Evolutionary conservation across 1,140 invertebrate genomes (phyloP).

Genomic region (Aphaenogaster rudis): DNA sequence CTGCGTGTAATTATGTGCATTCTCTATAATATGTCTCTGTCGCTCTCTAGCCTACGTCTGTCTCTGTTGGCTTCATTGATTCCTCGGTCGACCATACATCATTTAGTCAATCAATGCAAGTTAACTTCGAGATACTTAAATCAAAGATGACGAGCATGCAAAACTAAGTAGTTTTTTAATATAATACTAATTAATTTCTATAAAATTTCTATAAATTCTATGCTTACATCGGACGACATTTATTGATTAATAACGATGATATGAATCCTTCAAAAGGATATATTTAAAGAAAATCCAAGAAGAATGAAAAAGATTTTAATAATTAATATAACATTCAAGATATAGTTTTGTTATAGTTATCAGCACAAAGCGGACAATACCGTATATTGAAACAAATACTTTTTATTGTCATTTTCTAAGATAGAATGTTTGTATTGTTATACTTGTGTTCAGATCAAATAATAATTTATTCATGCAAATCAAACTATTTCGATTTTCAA

Average conservation of each 20-base stretch:
- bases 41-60: neutral
- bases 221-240: too few relatives aligned
- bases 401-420: neutral
- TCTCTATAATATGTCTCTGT: conserved; percentile 51
- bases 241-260: too few relatives aligned
- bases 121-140: conserved; percentile 8
- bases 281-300: neutral
- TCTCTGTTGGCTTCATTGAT: neutral
- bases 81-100: neutral
- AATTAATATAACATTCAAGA: neutral
- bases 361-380: neutral
- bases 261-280: neutral
- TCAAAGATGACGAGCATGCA: neutral
- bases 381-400: neutral
- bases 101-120: neutral
- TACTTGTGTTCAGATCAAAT: neutral
- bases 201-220: too few relatives aligned
- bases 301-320: neutral
- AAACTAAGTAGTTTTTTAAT: neutral
- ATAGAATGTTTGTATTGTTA: neutral
- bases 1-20: conserved; percentile 64
- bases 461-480: neutral
- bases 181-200: too few relatives aligned
- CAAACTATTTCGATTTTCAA: neutral
- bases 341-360: conserved; percentile 2